Evolutionary conservation across 92 coral and sea anemone species (phyloP), one percentile per base, ranked within the genome.

Genomic region (Palythoa heliodiscus): DNA sequence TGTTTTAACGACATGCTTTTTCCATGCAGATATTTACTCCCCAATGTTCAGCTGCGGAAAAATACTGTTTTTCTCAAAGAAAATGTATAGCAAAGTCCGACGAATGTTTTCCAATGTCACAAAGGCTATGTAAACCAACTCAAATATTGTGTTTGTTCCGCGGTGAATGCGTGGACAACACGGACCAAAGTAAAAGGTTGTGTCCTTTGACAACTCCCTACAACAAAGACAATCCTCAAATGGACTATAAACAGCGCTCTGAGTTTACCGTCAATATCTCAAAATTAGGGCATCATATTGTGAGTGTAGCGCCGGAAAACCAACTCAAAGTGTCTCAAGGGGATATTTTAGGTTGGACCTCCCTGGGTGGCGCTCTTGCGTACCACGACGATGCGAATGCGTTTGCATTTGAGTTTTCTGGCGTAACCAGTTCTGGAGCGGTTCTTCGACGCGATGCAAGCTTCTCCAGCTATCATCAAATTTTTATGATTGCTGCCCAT

Each of bases 271-370:
- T 95, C 64, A 82, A 83, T 17, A 76, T 96, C 60, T 80, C 85
- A 53, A 60, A 52, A 7, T 60, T 91, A 35, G 98, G 98, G 4
- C 93, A 94, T 64, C 98, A 96, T 60, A 89, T 96, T 66, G 72
- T 87, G 40, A 82, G 84, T 39, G 50, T 95, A 11, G 85, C 89
- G 23, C 69, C 71, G 17, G 75, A 76, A 4, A 82, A 94, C 12
- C 95, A 88, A 48, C 82, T 89, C 14, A 22, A 58, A 1, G 93
- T 96, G 15, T 23, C 73, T 22, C 63, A 88, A 54, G 92, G 95
- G 1, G 98, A 94, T 79, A 90, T 94, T 3, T 83, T 96, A 11
- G 98, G 98, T 6, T 91, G 96, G 93, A 86, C 87, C 3, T 89
- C 95, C 11, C 93, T 83, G 7, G 93, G 97, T 5, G 98, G 93